Percentiles rank a stretch among this genome's conserved stretches.
Evolutionary conservation across 1,140 invertebrate genomes (phyloP).

Genomic region (Calliphora vicina): DNA sequence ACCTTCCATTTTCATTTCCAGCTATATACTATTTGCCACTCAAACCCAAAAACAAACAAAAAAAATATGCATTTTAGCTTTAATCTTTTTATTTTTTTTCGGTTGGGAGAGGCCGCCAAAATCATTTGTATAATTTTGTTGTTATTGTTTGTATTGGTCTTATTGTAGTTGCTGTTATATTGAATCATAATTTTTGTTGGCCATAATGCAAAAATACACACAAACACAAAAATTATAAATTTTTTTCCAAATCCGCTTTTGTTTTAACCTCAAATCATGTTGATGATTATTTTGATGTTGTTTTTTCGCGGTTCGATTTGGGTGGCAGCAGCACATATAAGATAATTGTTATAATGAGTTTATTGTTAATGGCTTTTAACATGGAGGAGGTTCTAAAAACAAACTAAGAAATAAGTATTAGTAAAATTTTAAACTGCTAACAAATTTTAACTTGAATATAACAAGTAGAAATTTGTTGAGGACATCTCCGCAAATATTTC

Average conservation of each 20-base stretch:
- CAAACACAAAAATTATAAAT: neutral
- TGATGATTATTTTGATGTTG: neutral
- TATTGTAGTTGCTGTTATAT: neutral
- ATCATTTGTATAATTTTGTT: neutral
- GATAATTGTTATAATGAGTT: neutral
- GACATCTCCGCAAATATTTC: no score
- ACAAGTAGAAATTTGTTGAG: no score
- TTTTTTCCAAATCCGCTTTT: neutral
- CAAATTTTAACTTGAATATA: no score
- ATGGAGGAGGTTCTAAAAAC: neutral
- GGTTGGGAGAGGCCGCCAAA: neutral
- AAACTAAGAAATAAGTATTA: no score
- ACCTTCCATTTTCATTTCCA: neutral
- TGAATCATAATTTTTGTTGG: neutral
- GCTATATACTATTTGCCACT: neutral
- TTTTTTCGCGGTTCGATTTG: neutral
- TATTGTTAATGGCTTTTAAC: neutral
- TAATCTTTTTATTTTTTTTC: constrained; percentile 15
- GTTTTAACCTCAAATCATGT: constrained; percentile 25
- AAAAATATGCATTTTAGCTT: constrained; percentile 13
- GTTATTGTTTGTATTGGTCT: neutral
- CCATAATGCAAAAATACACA: neutral
- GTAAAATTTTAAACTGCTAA: no score
- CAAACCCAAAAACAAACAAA: neutral
- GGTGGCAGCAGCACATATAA: neutral